These are phyloP conservation scores for Esox masquinongy DNA, from an alignment of 2,797 vertebrate species.

Conservation along the genomic window DNA sequence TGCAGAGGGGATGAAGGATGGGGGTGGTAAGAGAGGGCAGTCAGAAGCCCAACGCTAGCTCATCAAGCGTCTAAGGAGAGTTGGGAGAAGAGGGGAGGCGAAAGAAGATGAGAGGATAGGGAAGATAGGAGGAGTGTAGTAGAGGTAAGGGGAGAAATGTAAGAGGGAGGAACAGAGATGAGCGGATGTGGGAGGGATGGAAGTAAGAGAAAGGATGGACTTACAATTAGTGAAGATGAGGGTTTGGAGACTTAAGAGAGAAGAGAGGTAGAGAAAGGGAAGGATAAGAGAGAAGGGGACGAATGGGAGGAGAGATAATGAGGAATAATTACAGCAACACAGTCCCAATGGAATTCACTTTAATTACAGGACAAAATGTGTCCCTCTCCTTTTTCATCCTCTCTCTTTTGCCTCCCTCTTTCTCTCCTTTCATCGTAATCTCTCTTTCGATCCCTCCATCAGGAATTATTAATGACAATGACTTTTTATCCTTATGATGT, in stretches of 20 bases:
- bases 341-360: conserved; percentile 70
- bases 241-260: conserved; percentile 20
- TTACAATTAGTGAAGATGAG: conserved; percentile 47
- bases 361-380: conserved; percentile 68
- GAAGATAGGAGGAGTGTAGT: conserved; percentile 51
- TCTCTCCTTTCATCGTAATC: conserved; percentile 25
- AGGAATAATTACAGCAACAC: conserved; percentile 71
- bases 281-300: conserved; percentile 30
- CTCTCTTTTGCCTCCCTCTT: conserved; percentile 24
- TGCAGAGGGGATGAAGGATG: conserved; percentile 26
- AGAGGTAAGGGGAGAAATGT: not conserved
- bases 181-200: conserved; percentile 39
- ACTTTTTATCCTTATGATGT: conserved; percentile 79
- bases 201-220: conserved; percentile 52
- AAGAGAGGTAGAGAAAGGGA: conserved; percentile 11
- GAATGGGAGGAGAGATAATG: conserved; percentile 48
- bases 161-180: conserved; percentile 37
- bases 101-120: conserved; percentile 43
- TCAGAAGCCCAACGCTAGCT: conserved; percentile 43
- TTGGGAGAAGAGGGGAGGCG: conserved; percentile 34
- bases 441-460: conserved; percentile 61
- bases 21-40: conserved; percentile 21
- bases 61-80: conserved; percentile 17
- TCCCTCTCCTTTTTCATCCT: conserved; percentile 47
- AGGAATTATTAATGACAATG: conserved; percentile 78